phyloP scores from a whole-genome alignment of 2,113 vertebrate species.

The Limanda limanda region DNA sequence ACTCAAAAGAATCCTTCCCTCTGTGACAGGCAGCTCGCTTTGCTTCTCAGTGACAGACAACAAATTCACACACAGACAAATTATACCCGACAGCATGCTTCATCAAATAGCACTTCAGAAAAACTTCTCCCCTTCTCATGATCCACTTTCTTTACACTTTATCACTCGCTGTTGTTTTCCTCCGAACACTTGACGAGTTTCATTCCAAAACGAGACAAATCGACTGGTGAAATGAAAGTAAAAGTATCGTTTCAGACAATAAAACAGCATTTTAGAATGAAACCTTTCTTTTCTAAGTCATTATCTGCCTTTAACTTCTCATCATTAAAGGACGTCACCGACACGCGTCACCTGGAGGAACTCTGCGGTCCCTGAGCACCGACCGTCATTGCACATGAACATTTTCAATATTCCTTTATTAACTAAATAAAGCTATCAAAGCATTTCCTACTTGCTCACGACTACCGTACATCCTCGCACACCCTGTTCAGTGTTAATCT shows the following conservation, averaged over 20 bases:
- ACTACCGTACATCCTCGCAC: constrained; percentile 28
- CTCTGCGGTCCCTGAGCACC: constrained; percentile 80
- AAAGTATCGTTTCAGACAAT: constrained; percentile 1
- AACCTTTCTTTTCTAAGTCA: constrained; percentile 38
- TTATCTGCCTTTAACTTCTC: constrained; percentile 46
- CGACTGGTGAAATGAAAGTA: neutral
- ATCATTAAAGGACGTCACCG: constrained; percentile 42
- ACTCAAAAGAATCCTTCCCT: constrained; percentile 26
- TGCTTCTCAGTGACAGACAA: constrained; percentile 39
- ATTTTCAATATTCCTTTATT: constrained; percentile 29
- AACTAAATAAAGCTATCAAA: constrained; percentile 76
- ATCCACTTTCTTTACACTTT: constrained; percentile 22
- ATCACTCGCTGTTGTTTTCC: constrained; percentile 30
- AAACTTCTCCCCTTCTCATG: neutral
- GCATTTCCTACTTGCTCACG: constrained; percentile 40
- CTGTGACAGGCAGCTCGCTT: neutral
- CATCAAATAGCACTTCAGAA: constrained; percentile 45
- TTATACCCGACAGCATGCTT: constrained; percentile 56
- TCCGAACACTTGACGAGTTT: constrained; percentile 10
- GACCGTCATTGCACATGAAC: constrained; percentile 70
- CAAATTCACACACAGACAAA: constrained; percentile 51
- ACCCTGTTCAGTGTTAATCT: constrained; percentile 20
- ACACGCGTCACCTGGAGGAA: constrained; percentile 22
- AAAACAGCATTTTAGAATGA: constrained; percentile 20
- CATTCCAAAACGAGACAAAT: constrained; percentile 20